Conservation (phyloP, 1,140 invertebrate genomes). For the Heterodera schachtii region DNA sequence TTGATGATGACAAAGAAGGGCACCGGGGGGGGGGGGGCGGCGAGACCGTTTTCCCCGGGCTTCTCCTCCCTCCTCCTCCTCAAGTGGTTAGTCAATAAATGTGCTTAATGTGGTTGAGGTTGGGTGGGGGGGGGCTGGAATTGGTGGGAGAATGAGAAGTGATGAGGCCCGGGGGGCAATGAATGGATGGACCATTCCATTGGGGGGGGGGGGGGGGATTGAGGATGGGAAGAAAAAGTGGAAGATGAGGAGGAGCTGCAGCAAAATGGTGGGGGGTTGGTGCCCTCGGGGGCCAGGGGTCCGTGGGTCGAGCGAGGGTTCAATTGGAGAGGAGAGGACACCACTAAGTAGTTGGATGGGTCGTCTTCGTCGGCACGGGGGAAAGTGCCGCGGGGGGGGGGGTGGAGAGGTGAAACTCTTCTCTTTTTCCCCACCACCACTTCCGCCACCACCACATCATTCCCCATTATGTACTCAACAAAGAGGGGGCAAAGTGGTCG, state of each 20-base stretch:
- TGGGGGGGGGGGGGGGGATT: neutral
- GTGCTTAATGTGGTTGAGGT: constrained; percentile 15
- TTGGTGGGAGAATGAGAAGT: constrained; percentile 15
- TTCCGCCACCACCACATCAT: no score
- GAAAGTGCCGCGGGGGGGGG: neutral
- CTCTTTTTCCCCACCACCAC: neutral
- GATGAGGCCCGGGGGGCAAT: neutral
- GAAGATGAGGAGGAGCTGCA: neutral
- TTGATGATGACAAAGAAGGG: no score
- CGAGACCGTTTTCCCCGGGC: no score
- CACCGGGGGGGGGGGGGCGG: no score
- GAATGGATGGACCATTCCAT: no score
- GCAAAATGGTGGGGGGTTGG: neutral
- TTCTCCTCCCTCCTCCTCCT: neutral
- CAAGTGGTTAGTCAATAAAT: constrained; percentile 11
- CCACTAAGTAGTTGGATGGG: neutral
- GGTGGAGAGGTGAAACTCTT: neutral
- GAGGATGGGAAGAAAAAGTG: neutral
- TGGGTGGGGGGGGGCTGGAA: neutral
- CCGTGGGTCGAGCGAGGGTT: neutral
- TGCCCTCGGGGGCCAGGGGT: neutral
- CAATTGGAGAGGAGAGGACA: neutral
- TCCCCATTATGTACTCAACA: no score
- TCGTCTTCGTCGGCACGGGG: neutral
- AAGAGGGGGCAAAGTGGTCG: no score